Evolutionary conservation across 2,113 vertebrate species (phyloP), one percentile per base, ranked within the genome.

Genomic region (Neogale vison): DNA sequence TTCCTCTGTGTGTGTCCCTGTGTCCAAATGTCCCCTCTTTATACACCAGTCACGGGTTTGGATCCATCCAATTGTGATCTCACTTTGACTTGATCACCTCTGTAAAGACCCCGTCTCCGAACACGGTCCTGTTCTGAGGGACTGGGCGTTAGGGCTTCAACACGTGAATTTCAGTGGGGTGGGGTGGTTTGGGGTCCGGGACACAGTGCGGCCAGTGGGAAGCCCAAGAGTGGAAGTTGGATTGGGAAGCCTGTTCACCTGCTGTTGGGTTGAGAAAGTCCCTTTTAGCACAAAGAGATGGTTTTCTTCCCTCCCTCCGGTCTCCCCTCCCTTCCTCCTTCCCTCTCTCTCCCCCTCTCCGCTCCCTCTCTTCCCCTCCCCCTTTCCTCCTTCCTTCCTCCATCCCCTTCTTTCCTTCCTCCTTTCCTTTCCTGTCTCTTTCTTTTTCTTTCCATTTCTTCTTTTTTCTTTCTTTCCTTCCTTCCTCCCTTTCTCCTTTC

Each of bases 381-480:
- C 57, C 57, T 9, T 59, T 24, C 57, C 8, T 24, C 20, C 36
- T 23, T 11, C 9, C 23, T 11, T 4, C 8, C 3, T 12, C 20
- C 47, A 47, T 47, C 47, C 47, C 21, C 9, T 4, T 52, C 50
- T 14, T 39, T 39, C 4, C 0, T 69, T 9, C 20, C 55, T 11
- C 20, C 4, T n/a, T 21, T 71, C 9, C n/a, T 7, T 21, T 23
- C 29, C n/a, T n/a, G n/a, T 50, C 13, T n/a, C n/a, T n/a, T n/a
- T 12, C 21, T 6, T 9, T 4, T 10, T 17, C 45, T 3, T 52
- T 20, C 13, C 24, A n/a, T 29, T 0, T 3, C 14, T 15, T 7
- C 6, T 26, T 23, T 15, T 45, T 26, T 39, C 24, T 45, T 45
- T 21, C 39, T 45, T 61, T 23, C 10, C 9, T 61, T 34, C 5